Base-by-base conservation (phyloP, 2,888 invertebrate species). In the Eristalis tenax region DNA sequence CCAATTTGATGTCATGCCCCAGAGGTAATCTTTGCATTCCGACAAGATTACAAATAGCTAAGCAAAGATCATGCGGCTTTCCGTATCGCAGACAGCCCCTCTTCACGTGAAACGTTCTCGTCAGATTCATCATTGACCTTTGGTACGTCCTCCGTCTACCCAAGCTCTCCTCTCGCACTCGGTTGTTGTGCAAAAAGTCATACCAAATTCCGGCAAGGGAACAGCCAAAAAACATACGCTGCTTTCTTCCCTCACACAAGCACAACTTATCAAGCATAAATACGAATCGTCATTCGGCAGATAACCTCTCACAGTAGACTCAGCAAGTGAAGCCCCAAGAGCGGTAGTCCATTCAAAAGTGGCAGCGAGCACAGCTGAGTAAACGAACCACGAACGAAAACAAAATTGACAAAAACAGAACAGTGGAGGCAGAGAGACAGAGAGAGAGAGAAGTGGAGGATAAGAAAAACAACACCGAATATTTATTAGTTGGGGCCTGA, bases 21-120 rank as follows among this genome's bases (percentile, higher is more conserved):
- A 50, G 50, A 23, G 15, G 40, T 64, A 40, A 65, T 71, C 65
- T 56, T 22, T 22, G 4, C 2, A 70, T 23, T 70, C 64, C 10
- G 23, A 5, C 6, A 18, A 65, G 65, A 64, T 70, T 40, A 71
- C 28, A 65, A 28, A 40, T 1, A 6, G 18, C 40, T 4, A 43
- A 43, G 15, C 5, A 6, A 43, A 8, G 38, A 32, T 26, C 65
- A 63, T 35, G 23, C 32, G 63, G 10, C n/a, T 4, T 38, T 15
- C 3, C 13, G 22, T 69, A 81, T 75, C 74, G 18, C 81, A 38
- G 3, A 11, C 74, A 81, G 74, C 38, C n/a, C 15, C 10, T 64
- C 38, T 56, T 81, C 81, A 81, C 81, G 81, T 81, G 81, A 81
- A 81, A 38, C 23, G 22, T 56, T 11, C 18, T 23, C 81, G 74